Conservation (phyloP, 2,888 invertebrate species). For the Gandaritis pyraliata region DNA sequence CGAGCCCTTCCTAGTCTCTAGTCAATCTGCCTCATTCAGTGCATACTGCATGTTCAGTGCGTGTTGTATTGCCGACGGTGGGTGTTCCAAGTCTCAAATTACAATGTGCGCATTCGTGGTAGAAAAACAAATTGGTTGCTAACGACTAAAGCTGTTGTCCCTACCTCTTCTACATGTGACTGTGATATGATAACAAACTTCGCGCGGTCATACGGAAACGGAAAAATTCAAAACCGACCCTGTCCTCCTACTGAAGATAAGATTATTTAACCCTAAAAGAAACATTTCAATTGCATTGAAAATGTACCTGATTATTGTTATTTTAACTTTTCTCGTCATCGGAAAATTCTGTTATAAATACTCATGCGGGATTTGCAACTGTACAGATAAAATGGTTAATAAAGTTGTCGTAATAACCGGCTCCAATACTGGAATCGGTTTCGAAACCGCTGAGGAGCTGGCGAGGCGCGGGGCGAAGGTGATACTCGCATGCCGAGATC, state of each 20-base stretch:
- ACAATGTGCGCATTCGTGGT: slow-evolving; percentile 1
- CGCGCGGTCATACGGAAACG: no score
- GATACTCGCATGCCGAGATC: slow-evolving; percentile 80
- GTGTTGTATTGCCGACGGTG: slow-evolving; percentile 7
- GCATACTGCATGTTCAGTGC: neutral
- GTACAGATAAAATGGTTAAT: slow-evolving; percentile 46
- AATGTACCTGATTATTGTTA: slow-evolving; percentile 39
- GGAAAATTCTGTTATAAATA: slow-evolving; percentile 46
- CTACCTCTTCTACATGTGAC: neutral
- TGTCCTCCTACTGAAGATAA: neutral
- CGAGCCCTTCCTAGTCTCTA: slow-evolving; percentile 6
- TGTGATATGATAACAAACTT: slow-evolving; percentile 5
- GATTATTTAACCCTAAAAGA: neutral
- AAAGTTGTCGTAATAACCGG: slow-evolving; percentile 68
- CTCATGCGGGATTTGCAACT: slow-evolving; percentile 45
- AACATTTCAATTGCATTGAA: neutral
- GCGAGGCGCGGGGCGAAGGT: slow-evolving; percentile 79
- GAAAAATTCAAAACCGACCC: no score
- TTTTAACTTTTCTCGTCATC: slow-evolving; percentile 29
- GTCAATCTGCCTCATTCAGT: neutral
- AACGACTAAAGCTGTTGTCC: neutral
- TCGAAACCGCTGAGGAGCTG: slow-evolving; percentile 60
- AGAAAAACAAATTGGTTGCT: neutral
- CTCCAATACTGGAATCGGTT: slow-evolving; percentile 63
- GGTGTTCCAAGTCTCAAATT: slow-evolving; percentile 4